Evolutionary conservation across 2,113 vertebrate genomes (phyloP).

Genomic region (Aythya baeri): DNA sequence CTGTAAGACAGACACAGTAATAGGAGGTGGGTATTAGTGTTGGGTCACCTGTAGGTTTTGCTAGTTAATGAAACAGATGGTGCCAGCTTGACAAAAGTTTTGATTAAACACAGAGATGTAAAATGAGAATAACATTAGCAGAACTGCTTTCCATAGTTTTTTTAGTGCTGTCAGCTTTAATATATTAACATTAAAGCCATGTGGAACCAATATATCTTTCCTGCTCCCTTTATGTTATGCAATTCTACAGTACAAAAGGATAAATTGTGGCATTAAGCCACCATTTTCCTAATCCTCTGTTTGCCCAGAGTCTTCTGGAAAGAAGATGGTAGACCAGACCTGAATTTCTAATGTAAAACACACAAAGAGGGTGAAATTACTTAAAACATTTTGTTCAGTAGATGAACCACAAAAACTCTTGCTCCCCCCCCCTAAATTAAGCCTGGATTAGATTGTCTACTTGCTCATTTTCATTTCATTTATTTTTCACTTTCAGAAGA

Average conservation of each 20-base stretch:
- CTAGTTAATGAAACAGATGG: slow-evolving; percentile 50
- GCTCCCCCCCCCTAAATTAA: not conserved
- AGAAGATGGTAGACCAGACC: slow-evolving; percentile 50
- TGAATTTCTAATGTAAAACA: slow-evolving; percentile 52
- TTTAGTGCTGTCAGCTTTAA: slow-evolving; percentile 66
- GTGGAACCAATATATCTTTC: slow-evolving; percentile 68
- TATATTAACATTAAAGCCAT: slow-evolving; percentile 65
- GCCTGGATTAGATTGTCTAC: not conserved
- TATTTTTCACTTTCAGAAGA: slow-evolving; percentile 11
- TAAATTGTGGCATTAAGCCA: slow-evolving; percentile 67
- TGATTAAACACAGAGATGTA: slow-evolving; percentile 69
- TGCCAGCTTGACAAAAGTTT: slow-evolving; percentile 63
- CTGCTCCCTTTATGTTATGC: slow-evolving; percentile 57
- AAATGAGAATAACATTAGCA: slow-evolving; percentile 63
- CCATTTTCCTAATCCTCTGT: slow-evolving; percentile 59
- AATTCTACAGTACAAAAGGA: slow-evolving; percentile 63
- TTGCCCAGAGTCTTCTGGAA: slow-evolving; percentile 54
- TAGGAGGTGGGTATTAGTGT: not conserved
- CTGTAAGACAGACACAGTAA: slow-evolving; percentile 31
- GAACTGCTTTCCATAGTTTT: slow-evolving; percentile 62
- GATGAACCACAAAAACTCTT: not conserved
- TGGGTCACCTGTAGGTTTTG: slow-evolving; percentile 50
- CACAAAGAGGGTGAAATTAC: not conserved
- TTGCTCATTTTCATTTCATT: not conserved
- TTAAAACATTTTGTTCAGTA: not conserved